Percentiles rank a stretch among this genome's conserved stretches.
Conservation (phyloP, 2,113 vertebrate species). For the Spea bombifrons region DNA sequence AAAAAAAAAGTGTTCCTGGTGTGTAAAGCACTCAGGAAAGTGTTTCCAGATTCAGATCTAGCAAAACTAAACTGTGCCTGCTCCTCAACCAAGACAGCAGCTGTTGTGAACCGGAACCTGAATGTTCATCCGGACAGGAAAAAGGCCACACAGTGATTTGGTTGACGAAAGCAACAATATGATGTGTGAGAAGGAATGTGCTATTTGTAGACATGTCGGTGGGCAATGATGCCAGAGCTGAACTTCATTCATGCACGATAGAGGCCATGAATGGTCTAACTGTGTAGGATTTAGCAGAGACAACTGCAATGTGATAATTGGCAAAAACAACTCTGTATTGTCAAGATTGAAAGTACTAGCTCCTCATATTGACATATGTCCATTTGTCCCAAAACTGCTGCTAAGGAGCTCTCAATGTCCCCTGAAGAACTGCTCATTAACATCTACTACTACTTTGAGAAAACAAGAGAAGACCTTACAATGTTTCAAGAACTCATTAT, state of each 20-base stretch:
- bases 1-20: slow-evolving; percentile 24
- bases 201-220: slow-evolving; percentile 43
- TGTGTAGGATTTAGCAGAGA: slow-evolving; percentile 40
- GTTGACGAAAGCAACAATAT: slow-evolving; percentile 3
- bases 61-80: neutral
- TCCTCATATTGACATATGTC: no score
- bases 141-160: neutral
- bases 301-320: slow-evolving; percentile 50
- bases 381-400: no score
- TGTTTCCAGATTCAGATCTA: slow-evolving; percentile 48
- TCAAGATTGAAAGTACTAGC: no score
- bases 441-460: no score
- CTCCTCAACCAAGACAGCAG: neutral
- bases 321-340: slow-evolving; percentile 15
- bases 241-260: slow-evolving; percentile 35
- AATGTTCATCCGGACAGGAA: slow-evolving; percentile 17
- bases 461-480: no score
- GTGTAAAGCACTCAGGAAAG: slow-evolving; percentile 42
- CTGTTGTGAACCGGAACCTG: slow-evolving; percentile 4
- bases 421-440: no score
- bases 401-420: no score
- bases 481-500: no score
- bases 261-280: slow-evolving; percentile 48
- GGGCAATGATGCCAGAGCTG: slow-evolving; percentile 50
- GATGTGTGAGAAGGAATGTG: slow-evolving; percentile 9